A percentile compares a stretch with the other conserved stretches of the same genome.
Evolutionary conservation across 2,797 vertebrate species (phyloP).

Genomic region (Falco cherrug): DNA sequence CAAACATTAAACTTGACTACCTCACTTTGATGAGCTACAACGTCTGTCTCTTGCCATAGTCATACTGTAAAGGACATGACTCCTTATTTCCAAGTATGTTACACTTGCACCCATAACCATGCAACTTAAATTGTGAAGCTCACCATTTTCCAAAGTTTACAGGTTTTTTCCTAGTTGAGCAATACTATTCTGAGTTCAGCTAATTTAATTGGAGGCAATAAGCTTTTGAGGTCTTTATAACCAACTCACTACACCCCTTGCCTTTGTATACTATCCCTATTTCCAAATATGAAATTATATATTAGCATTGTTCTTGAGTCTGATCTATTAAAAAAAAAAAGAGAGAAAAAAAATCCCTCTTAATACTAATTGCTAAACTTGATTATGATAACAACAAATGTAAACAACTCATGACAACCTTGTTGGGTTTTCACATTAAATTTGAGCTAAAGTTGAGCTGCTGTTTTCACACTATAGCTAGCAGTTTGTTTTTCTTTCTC

Average conservation of each 20-base stretch:
- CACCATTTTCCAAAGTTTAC: background rate
- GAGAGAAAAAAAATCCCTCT: background rate
- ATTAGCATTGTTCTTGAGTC: background rate
- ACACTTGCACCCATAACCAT: background rate
- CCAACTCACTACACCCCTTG: fast-evolving
- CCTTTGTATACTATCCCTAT: background rate
- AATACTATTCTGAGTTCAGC: background rate
- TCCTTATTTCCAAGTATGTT: background rate
- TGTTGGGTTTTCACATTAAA: background rate
- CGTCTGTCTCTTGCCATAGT: background rate
- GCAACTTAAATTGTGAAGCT: fast-evolving
- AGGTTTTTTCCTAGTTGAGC: background rate
- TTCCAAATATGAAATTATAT: background rate
- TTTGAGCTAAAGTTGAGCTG: background rate
- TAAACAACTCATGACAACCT: background rate
- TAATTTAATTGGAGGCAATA: background rate
- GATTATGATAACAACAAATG: background rate
- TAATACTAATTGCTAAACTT: background rate
- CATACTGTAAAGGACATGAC: background rate
- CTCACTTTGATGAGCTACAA: background rate
- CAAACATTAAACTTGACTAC: background rate
- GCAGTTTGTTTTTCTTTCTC: background rate
- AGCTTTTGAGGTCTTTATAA: background rate
- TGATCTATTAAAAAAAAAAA: background rate
- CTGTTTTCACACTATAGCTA: background rate